Evolutionary conservation across 2,888 invertebrate genomes (phyloP), one percentile per base, ranked within the genome.

Genomic region (Stegana nigrithorax): DNA sequence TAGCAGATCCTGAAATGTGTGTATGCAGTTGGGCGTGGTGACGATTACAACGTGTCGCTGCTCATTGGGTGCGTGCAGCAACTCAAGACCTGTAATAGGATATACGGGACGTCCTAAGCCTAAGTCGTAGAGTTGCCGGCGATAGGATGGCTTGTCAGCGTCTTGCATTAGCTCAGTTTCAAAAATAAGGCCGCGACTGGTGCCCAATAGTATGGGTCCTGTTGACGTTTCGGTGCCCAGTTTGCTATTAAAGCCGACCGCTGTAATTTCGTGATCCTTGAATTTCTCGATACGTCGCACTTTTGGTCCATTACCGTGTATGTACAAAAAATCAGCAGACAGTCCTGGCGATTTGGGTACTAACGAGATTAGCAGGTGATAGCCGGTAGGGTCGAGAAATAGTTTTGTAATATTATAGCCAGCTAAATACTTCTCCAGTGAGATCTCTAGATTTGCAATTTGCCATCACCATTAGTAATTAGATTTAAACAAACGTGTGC

Each of bases 61-160:
- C 0, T 90, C 88, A 56, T 88, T 89, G 10, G 91, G 90, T 63
- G 93, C 87, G 79, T 91, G 89, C 81, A 93, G 92, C 84, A 94
- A 93, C 81, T 95, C 92, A 59, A 97, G 87, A 0, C 95, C 95
- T n/a, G 94, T 96, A 66, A 97, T 93, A 0, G 94, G 91, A 63
- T 91, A 92, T 42, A 81, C 84, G 50, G 90, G 88, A 25, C 89
- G 88, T 0, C 92, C 93, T 84, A 91, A 91, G 0, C 95, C 95
- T 70, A 96, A 89, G 85, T 95, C 95, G 81, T 95, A 96, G 44
- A 96, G 91, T 90, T 95, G 95, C 86, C 92, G 92, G 88, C 92
- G 91, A 82, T 95, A 94, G 83, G 94, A 91, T 84, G 94, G 91
- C 81, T 91, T 92, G 65, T 97, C 96, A 66, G 91, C 93, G 59